Conservation (phyloP, 1,140 invertebrate genomes). For the Akabosia matsudoensis region DNA sequence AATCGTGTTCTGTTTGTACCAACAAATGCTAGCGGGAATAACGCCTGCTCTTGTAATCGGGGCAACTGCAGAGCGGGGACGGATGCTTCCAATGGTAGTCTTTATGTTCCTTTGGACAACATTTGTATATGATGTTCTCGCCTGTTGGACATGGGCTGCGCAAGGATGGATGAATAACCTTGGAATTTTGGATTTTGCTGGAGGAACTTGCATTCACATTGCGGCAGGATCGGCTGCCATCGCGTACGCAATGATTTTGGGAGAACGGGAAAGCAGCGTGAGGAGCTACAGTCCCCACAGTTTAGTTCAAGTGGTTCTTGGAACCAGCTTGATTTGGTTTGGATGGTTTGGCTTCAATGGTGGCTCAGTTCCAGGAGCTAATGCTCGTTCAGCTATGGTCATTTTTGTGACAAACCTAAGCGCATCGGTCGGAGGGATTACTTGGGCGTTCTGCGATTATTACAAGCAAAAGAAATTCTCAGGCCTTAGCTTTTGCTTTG, state of each 20-base stretch:
- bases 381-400: slow-evolving; percentile 37
- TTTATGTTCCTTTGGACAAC: slow-evolving; percentile 46
- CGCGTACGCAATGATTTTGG: slow-evolving; percentile 37
- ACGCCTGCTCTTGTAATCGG: slow-evolving; percentile 44
- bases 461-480: slow-evolving; percentile 36
- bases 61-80: slow-evolving; percentile 42
- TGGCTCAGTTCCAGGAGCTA: slow-evolving; percentile 37
- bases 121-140: slow-evolving; percentile 43
- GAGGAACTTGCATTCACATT: slow-evolving; percentile 44
- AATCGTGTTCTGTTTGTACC: slow-evolving; percentile 42
- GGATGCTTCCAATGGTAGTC: slow-evolving; percentile 42
- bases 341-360: slow-evolving; percentile 42
- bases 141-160: slow-evolving; percentile 41
- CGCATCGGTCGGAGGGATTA: slow-evolving; percentile 41
- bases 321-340: slow-evolving; percentile 42
- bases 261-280: slow-evolving; percentile 32
- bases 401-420: slow-evolving; percentile 41
- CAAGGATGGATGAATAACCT: slow-evolving; percentile 31
- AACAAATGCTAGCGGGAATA: slow-evolving; percentile 44
- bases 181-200: slow-evolving; percentile 41
- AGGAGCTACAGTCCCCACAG: slow-evolving; percentile 38
- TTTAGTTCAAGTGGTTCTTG: slow-evolving; percentile 41
- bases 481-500: slow-evolving; percentile 43
- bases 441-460: slow-evolving; percentile 42
- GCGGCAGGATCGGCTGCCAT: slow-evolving; percentile 40